A percentile compares a stretch with the other conserved stretches of the same genome.
phyloP scores from a whole-genome alignment of 2,888 invertebrate genomes.

The Hypena proboscidalis region DNA sequence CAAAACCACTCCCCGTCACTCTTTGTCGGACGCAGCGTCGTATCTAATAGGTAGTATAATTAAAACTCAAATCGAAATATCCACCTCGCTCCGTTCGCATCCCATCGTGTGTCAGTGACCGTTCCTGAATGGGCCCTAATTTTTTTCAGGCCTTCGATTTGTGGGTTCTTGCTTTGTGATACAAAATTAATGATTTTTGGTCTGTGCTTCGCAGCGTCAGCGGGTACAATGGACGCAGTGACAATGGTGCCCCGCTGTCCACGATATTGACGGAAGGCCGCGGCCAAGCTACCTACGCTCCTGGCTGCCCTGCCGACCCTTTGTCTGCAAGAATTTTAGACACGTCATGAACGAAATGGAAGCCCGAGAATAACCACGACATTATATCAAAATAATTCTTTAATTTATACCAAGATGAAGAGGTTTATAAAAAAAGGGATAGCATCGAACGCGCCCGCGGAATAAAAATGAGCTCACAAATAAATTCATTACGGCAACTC shows the following conservation, averaged over 20 bases:
- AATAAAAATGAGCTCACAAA: background rate
- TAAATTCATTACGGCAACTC: background rate
- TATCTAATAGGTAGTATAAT: slow-evolving; percentile 57
- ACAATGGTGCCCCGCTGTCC: slow-evolving; percentile 84
- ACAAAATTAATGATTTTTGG: slow-evolving; percentile 85
- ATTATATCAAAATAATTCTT: slow-evolving; percentile 62
- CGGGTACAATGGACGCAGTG: slow-evolving; percentile 71
- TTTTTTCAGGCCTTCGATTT: slow-evolving; percentile 80
- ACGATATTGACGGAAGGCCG: slow-evolving; percentile 78
- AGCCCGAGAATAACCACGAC: slow-evolving; percentile 67
- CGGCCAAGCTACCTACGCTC: slow-evolving; percentile 75
- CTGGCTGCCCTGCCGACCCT: slow-evolving; percentile 62
- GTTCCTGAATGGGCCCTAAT: slow-evolving; percentile 74
- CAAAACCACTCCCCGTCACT: slow-evolving; percentile 25
- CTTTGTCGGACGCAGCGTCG: slow-evolving; percentile 34
- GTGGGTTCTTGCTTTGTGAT: slow-evolving; percentile 84
- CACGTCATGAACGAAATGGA: slow-evolving; percentile 75
- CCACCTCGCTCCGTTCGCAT: slow-evolving; percentile 52
- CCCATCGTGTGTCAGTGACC: slow-evolving; percentile 74
- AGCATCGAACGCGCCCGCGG: background rate
- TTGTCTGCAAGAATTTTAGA: slow-evolving; percentile 75
- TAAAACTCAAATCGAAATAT: slow-evolving; percentile 73
- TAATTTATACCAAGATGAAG: slow-evolving; percentile 60
- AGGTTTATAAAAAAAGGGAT: slow-evolving; percentile 38
- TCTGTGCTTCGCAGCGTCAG: slow-evolving; percentile 75